A percentile compares a stretch with the other conserved stretches of the same genome.
These are phyloP conservation scores for Thinocorus orbignyianus DNA, from an alignment of 2,113 vertebrate genomes.

Conservation along the genomic window DNA sequence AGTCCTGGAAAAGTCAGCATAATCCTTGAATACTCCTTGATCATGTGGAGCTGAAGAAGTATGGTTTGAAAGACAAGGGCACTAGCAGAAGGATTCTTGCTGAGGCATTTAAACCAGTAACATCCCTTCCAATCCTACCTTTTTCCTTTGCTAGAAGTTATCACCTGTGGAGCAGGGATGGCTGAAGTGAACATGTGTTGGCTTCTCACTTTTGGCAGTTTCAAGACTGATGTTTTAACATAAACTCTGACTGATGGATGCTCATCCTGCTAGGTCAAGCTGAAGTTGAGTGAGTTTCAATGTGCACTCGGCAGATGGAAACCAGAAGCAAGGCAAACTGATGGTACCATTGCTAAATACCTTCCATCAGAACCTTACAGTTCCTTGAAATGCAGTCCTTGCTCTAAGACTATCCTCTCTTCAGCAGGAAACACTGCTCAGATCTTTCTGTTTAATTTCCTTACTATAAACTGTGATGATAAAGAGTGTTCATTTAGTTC, in stretches of 20 bases:
- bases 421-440: neutral
- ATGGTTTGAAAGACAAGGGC: neutral
- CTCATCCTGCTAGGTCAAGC: neutral
- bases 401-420: neutral
- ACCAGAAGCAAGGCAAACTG: neutral
- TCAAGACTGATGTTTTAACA: neutral
- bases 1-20: neutral
- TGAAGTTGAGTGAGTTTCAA: neutral
- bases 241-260: neutral
- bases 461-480: neutral
- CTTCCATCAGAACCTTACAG: neutral
- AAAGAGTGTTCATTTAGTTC: neutral
- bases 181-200: neutral
- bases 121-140: neutral
- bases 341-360: neutral
- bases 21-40: neutral
- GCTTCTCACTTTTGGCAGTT: neutral
- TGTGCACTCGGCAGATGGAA: rapidly evolving
- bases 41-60: neutral
- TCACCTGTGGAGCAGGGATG: rapidly evolving
- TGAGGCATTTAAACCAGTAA: neutral
- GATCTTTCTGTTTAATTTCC: neutral
- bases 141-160: neutral
- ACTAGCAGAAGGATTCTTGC: neutral
- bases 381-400: neutral